Percentiles rank a stretch among this genome's conserved stretches.
Evolutionary conservation across 2,113 vertebrate genomes (phyloP).

Genomic region (Barbus barbus): DNA sequence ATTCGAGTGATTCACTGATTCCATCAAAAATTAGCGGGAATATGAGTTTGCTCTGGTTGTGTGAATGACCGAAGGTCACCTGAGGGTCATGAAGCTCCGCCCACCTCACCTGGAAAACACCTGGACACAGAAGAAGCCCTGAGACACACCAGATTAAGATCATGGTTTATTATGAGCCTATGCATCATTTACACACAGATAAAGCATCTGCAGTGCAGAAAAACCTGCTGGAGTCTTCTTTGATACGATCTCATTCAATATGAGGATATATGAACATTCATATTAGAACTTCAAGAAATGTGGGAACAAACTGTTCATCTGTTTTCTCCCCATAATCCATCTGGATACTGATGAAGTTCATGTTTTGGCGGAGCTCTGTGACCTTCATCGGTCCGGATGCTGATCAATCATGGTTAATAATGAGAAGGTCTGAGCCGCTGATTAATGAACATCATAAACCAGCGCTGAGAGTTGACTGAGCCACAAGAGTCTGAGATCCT

Average conservation of each 20-base stretch:
- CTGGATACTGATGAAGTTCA: too few relatives aligned
- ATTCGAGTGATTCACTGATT: too few relatives aligned
- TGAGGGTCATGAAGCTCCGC: too few relatives aligned
- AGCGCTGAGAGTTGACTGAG: not conserved
- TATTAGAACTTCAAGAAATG: slow-evolving; percentile 58
- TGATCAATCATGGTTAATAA: too few relatives aligned
- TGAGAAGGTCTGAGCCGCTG: not conserved
- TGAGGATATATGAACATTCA: slow-evolving; percentile 65
- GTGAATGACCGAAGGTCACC: too few relatives aligned
- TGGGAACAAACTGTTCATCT: not conserved
- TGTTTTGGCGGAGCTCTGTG: too few relatives aligned
- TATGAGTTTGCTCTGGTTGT: too few relatives aligned
- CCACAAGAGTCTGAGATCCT: not conserved
- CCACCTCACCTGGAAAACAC: not conserved
- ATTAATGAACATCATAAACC: too few relatives aligned
- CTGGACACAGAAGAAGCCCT: not conserved
- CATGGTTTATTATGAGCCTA: slow-evolving; percentile 5
- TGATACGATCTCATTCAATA: slow-evolving; percentile 31
- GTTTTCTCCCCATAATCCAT: too few relatives aligned
- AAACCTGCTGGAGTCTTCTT: not conserved
- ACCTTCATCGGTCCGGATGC: not conserved
- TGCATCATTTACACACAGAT: not conserved
- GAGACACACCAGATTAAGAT: not conserved
- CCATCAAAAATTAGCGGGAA: too few relatives aligned
- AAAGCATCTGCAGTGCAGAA: too few relatives aligned